Percentiles rank a stretch among this genome's conserved stretches.
Conservation (phyloP, 2,113 vertebrate genomes). For the Electrona antarctica region DNA sequence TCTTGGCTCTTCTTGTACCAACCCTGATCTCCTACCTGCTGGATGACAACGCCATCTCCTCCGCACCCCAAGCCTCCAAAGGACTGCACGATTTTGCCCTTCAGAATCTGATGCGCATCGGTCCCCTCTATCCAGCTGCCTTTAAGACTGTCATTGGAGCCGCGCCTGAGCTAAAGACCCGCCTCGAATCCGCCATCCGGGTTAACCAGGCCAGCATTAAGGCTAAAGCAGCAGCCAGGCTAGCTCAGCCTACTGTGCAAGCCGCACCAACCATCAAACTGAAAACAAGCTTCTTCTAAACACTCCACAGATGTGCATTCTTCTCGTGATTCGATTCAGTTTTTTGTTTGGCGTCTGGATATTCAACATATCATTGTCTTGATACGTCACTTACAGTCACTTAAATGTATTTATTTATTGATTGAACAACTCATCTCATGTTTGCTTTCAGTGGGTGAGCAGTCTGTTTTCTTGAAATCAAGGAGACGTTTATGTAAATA, state of each 20-base stretch:
- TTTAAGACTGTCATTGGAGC: conserved; percentile 98
- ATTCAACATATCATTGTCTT: conserved; percentile 1
- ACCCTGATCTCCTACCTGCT: conserved; percentile 95
- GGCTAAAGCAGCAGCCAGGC: conserved; percentile 88
- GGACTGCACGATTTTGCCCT: conserved; percentile 96
- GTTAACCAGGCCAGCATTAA: conserved; percentile 93
- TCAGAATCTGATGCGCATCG: conserved; percentile 96
- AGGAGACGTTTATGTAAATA: conserved; percentile 54
- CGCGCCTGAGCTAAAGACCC: conserved; percentile 92
- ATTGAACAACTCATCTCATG: conserved; percentile 6
- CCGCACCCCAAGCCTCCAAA: conserved; percentile 84
- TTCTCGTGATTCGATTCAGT: conserved; percentile 12
- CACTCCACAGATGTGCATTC: conserved; percentile 13
- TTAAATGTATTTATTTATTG: conserved; percentile 62
- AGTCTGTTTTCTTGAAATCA: conserved; percentile 27
- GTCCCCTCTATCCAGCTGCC: conserved; percentile 93
- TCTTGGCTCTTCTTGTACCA: conserved; percentile 94
- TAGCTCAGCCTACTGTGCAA: conserved; percentile 86
- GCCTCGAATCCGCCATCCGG: conserved; percentile 92
- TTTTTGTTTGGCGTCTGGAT: conserved; percentile 17
- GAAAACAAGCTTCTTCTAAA: conserved; percentile 97
- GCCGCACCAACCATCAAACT: conserved; percentile 97
- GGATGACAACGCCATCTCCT: conserved; percentile 90
- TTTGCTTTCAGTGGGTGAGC: conserved; percentile 25
- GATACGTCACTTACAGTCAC: conserved; percentile 28